These are phyloP conservation scores for Tricholauxania praeusta DNA, from an alignment of 2,888 invertebrate genomes.

Conservation along the genomic window DNA sequence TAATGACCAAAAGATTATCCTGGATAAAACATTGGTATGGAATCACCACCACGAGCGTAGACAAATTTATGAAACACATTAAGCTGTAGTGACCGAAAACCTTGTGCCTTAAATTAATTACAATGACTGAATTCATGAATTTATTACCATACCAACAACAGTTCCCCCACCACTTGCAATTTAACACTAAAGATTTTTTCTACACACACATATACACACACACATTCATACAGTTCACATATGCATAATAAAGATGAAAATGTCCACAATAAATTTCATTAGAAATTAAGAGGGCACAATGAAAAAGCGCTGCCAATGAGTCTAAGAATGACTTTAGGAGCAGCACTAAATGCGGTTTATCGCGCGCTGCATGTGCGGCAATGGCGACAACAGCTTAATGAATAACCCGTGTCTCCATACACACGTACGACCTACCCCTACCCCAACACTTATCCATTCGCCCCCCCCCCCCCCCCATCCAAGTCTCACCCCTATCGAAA, in stretches of 20 bases:
- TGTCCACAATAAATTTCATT: slow-evolving; percentile 27
- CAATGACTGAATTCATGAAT: slow-evolving; percentile 52
- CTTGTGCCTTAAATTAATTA: slow-evolving; percentile 48
- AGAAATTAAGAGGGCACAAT: slow-evolving; percentile 10
- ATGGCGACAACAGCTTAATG: slow-evolving; percentile 33
- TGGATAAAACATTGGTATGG: slow-evolving; percentile 36
- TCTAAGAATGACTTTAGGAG: background rate
- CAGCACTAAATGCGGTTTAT: slow-evolving; percentile 1
- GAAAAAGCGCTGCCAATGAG: background rate
- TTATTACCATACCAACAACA: slow-evolving; percentile 53
- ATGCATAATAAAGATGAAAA: slow-evolving; percentile 22
- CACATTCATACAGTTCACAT: slow-evolving; percentile 4
- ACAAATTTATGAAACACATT: slow-evolving; percentile 45
- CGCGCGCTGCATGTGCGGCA: slow-evolving; percentile 8
- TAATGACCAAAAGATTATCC: slow-evolving; percentile 49
- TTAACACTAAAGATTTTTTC: background rate
- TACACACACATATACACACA: slow-evolving; percentile 46
- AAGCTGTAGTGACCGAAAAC: slow-evolving; percentile 29
- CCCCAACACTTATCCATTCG: slow-evolving; percentile 12
- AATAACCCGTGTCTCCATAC: slow-evolving; percentile 2
- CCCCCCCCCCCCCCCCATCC: background rate
- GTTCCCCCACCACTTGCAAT: too few relatives aligned
- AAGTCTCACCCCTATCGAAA: background rate
- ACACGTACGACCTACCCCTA: background rate
- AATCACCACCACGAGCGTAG: background rate